Base-by-base conservation (phyloP, 2,888 invertebrate genomes). In the Linyphia triangularis region DNA sequence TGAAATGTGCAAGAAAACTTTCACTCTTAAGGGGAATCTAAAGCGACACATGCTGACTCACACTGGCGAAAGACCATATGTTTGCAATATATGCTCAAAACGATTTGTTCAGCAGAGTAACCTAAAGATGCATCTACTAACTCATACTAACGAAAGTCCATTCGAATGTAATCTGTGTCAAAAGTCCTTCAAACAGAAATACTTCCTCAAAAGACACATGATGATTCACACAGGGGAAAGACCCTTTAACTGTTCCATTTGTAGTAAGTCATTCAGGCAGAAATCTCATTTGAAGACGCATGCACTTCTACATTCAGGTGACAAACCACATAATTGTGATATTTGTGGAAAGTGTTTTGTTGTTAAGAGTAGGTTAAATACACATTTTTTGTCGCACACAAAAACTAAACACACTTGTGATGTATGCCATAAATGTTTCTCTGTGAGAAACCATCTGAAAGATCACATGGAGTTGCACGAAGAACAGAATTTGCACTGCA, bases 151-250 rank as follows among this genome's bases (percentile, higher is more conserved):
- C 65, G 89, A 89, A 22, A 84, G 84, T 43, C 89, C 89, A 5
- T 89, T 84, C 59, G 67, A 37, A 10, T 89, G 89, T n/a, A 37
- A 40, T 22, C 33, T 89, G 16, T 89, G 89, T 30, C 89, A 89
- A 59, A 89, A 89, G 24, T 78, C 89, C 2, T 89, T 89, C 61
- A 89, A 89, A 24, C 89, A 89, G 24, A 89, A 89, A n/a, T 89
- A 89, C 40, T 89, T 89, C 40, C 51, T 89, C 6, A 89, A 89
- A 59, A 72, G 89, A 19, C 89, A 89, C 43, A 89, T 89, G 89
- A 89, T 89, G 89, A 84, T 89, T 4, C 89, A 89, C 37, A 89
- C 89, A n/a, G 89, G 89, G 5, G 89, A 89, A 40, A 70, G 84
- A 73, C 89, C 89, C n/a, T 89, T 72, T 26, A 79, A 72, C 51